Evolutionary conservation across 1,140 invertebrate species (phyloP).

Genomic region (Bombus huntii): DNA sequence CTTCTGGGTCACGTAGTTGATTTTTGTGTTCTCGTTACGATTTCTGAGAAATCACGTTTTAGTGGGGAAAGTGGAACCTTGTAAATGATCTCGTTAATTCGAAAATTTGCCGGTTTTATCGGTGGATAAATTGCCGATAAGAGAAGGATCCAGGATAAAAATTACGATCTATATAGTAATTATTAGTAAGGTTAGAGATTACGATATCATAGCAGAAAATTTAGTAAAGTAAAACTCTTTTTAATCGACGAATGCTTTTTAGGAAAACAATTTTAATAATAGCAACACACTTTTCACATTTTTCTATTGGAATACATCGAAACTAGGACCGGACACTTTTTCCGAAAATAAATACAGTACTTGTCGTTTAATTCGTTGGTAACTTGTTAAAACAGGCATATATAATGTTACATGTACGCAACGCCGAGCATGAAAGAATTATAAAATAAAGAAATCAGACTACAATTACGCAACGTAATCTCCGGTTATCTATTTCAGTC

Average conservation of each 20-base stretch:
- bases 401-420: neutral
- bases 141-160: neutral
- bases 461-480: neutral
- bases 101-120: conserved; percentile 14
- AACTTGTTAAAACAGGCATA: no score
- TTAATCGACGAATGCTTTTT: no score
- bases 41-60: conserved; percentile 1
- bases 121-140: neutral
- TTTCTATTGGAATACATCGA: no score
- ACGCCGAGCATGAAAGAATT: neutral
- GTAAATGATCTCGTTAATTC: conserved; percentile 20
- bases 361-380: no score
- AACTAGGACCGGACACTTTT: no score
- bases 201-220: no score
- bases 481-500: neutral
- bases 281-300: no score
- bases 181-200: no score
- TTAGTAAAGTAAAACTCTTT: no score
- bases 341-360: no score
- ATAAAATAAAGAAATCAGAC: neutral
- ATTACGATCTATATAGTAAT: no score
- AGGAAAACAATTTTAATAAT: no score
- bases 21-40: neutral
- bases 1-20: neutral
- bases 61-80: neutral